Conservation (phyloP, 2,113 vertebrate species). For the Pagrus major region DNA sequence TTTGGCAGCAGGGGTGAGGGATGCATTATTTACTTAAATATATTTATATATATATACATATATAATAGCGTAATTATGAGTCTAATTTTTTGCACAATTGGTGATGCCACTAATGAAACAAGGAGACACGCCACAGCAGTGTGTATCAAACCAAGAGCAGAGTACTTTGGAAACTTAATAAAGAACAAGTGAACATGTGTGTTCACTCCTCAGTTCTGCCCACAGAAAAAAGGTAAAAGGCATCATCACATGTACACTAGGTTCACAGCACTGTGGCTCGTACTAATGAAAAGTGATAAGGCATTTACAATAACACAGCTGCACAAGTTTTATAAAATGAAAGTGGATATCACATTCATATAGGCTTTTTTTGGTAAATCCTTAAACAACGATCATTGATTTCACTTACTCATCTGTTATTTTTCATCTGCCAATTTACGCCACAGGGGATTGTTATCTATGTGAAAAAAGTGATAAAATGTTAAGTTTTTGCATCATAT, state of each 20-base stretch:
- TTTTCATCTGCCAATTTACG: background rate
- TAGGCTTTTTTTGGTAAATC: background rate
- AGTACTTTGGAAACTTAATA: background rate
- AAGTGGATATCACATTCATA: background rate
- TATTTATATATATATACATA: too few species aligned
- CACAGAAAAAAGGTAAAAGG: background rate
- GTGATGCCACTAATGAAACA: background rate
- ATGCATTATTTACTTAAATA: too few species aligned
- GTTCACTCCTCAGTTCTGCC: background rate
- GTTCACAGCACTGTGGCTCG: background rate
- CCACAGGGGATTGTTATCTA: too few species aligned
- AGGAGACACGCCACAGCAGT: background rate
- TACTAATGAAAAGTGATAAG: conserved; percentile 14
- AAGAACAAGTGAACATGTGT: background rate
- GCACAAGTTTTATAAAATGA: background rate
- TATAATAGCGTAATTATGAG: too few species aligned
- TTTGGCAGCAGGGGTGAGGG: too few species aligned
- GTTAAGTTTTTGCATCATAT: conserved; percentile 14
- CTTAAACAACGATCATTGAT: background rate
- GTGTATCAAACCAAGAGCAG: conserved; percentile 10
- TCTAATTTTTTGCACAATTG: background rate
- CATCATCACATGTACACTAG: background rate
- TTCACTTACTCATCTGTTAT: background rate
- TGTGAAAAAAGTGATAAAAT: conserved; percentile 11
- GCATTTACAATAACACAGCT: conserved; percentile 17